phyloP scores from a whole-genome alignment of 92 coral and sea anemone genomes.

The Parazoanthus darwini region DNA sequence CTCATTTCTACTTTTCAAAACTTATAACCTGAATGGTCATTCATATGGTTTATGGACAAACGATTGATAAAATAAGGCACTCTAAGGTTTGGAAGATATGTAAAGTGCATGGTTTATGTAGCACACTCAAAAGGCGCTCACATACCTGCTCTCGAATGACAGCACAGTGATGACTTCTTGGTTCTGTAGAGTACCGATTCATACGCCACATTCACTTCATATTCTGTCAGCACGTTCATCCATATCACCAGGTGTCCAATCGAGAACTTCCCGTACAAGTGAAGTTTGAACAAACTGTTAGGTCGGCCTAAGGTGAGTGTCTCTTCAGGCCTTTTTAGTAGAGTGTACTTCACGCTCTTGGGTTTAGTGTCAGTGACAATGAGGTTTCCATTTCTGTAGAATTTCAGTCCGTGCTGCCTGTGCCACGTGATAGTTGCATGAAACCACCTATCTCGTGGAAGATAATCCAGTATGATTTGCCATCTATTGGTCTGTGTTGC shows the following conservation, averaged over 20 bases:
- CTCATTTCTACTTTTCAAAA: too few relatives aligned
- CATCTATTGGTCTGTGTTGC: constrained; percentile 76
- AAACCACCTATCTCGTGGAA: constrained; percentile 77
- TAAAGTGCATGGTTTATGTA: too few relatives aligned
- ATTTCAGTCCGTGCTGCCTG: constrained; percentile 66
- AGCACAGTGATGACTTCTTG: constrained; percentile 68
- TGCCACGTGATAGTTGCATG: constrained; percentile 88
- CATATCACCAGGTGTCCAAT: constrained; percentile 89
- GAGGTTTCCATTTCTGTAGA: constrained; percentile 82
- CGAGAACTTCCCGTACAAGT: constrained; percentile 67
- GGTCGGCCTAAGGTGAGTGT: constrained; percentile 75
- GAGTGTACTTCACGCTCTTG: constrained; percentile 14
- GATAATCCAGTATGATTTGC: constrained; percentile 61
- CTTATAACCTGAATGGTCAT: too few relatives aligned
- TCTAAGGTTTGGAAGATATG: too few relatives aligned
- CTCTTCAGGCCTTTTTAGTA: not conserved
- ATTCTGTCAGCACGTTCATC: constrained; percentile 60
- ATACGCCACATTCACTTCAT: constrained; percentile 75
- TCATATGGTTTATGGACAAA: too few relatives aligned
- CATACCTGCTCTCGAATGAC: constrained; percentile 82
- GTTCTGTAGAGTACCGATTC: constrained; percentile 59
- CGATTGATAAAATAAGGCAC: too few relatives aligned
- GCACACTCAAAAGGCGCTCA: not conserved
- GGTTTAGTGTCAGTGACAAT: constrained; percentile 49
- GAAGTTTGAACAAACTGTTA: constrained; percentile 41